Evolutionary conservation across 2,888 invertebrate genomes (phyloP).

Genomic region (Schizotus pectinicornis): DNA sequence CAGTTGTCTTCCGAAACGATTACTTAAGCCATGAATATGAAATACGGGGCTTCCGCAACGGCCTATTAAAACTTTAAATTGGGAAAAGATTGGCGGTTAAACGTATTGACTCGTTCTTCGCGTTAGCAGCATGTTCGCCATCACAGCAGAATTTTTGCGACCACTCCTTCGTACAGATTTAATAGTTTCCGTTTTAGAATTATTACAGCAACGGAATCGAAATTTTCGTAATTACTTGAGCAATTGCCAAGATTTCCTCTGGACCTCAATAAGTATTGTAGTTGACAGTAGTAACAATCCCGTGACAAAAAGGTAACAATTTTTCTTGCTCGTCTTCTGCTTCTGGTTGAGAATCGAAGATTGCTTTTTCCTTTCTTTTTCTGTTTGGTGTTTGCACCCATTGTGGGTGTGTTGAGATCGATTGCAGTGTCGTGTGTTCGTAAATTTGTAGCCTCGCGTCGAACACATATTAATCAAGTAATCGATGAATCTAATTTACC

Average conservation of each 20-base stretch:
- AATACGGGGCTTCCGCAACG: conserved; percentile 34
- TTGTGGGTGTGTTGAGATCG: neutral
- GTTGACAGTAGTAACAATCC: too few species aligned
- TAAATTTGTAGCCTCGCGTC: conserved; percentile 42
- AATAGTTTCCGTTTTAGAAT: too few species aligned
- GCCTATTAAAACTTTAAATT: conserved; percentile 41
- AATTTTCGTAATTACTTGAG: too few species aligned
- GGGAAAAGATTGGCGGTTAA: conserved; percentile 22
- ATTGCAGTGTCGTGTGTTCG: conserved; percentile 38
- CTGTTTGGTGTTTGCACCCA: too few species aligned
- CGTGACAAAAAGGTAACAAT: too few species aligned
- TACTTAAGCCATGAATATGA: conserved; percentile 43
- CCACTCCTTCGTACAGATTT: too few species aligned
- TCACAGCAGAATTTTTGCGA: neutral
- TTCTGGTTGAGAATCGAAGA: too few species aligned
- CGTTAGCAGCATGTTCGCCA: neutral
- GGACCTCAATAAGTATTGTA: too few species aligned
- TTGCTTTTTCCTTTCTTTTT: too few species aligned
- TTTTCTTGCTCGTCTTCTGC: too few species aligned
- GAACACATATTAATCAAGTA: conserved; percentile 52
- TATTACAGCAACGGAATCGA: too few species aligned
- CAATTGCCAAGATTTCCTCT: too few species aligned
- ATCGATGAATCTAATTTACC: conserved; percentile 57
- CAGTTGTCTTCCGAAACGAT: conserved; percentile 36
- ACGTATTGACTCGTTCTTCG: neutral